Conservation (phyloP, 2,888 invertebrate species). For the Parascotia fuliginaria region DNA sequence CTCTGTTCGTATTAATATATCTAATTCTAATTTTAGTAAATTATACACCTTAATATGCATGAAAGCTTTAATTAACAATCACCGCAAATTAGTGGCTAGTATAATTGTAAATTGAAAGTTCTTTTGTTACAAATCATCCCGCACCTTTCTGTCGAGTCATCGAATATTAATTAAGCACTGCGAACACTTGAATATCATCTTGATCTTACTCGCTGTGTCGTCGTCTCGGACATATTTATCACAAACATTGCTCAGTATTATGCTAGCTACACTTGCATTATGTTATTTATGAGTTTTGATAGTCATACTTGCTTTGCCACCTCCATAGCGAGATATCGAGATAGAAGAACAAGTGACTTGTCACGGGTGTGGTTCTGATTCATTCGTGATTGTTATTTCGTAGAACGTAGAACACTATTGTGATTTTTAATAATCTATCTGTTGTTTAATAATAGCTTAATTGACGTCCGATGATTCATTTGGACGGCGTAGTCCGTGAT, state of each 20-base stretch:
- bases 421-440: conserved; percentile 68
- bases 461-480: conserved; percentile 76
- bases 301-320: conserved; percentile 71
- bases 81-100: conserved; percentile 59
- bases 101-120: conserved; percentile 39
- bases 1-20: too few species aligned
- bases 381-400: conserved; percentile 66
- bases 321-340: conserved; percentile 70
- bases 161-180: conserved; percentile 78
- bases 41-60: not conserved
- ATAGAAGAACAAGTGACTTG: conserved; percentile 72
- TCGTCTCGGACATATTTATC: conserved; percentile 61
- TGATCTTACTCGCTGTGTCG: conserved; percentile 49
- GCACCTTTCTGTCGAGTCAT: conserved; percentile 67
- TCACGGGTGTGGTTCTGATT: conserved; percentile 77
- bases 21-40: too few species aligned
- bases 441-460: conserved; percentile 74
- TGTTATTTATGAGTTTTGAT: conserved; percentile 65
- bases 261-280: conserved; percentile 57
- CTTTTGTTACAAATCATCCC: conserved; percentile 49
- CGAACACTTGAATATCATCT: conserved; percentile 52
- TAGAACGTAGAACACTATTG: conserved; percentile 61
- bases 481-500: conserved; percentile 63
- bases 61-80: conserved; percentile 53
- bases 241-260: conserved; percentile 69